Evolutionary conservation across 1,140 invertebrate species (phyloP), one percentile per base, ranked within the genome.

Genomic region (Drosophila saltans): DNA sequence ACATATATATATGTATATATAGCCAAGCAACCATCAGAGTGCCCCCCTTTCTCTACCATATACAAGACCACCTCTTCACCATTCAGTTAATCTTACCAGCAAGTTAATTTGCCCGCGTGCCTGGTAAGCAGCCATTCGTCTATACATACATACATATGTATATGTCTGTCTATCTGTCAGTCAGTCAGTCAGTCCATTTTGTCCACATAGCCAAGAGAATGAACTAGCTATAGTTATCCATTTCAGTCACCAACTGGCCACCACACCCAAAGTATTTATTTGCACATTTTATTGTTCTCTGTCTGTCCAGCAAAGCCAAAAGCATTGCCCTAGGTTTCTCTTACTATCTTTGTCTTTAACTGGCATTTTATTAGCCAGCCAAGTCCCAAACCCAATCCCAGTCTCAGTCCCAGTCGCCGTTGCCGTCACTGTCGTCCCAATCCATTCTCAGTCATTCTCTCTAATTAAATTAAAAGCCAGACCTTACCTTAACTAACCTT

Each of bases 391-490:
- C 48, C 60, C 70, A 40, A 59, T 3, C n/a, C 45, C n/a, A 63
- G 9, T 41, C 9, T 8, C 45, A 52, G 8, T 52, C 26, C 45
- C n/a, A 63, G 9, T 40, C 21, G 6, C 45, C 21, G 30, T 16
- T 16, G n/a, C 59, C 28, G 28, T 4, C 2, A 4, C 4, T 4
- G 28, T 30, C 2, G 28, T 30, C 28, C 2, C 33, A 36, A 7
- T n/a, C 40, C 21, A 57, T 16, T 48, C 39, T 45, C 58, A 6
- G 26, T 36, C 30, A 41, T 66, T 70, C 63, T 77, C 56, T 67
- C 74, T 77, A 77, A 77, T 77, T 77, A 77, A 77, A 77, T 77
- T 77, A 77, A 77, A 77, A 77, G 74, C 73, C 74, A 59, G 36
- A 41, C 43, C 41, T 45, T 43, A 26, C 57, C 63, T 21, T 41